A percentile compares a stretch with the other conserved stretches of the same genome.
Conservation (phyloP, 2,888 invertebrate species). For the Tholera decimalis region DNA sequence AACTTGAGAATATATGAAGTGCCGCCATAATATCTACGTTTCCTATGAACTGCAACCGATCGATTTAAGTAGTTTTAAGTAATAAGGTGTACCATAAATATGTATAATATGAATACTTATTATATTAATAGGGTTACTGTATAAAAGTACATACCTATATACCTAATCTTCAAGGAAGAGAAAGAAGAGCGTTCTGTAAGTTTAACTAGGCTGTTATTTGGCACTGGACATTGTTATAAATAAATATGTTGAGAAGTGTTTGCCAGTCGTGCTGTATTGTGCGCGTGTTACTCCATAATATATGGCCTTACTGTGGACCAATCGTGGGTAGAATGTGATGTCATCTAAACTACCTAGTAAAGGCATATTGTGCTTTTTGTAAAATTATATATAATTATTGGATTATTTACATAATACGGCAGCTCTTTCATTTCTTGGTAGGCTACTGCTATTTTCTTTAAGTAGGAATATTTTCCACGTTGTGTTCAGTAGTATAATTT, state of each 20-base stretch:
- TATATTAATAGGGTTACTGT: constrained; percentile 32
- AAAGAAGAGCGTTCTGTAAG: constrained; percentile 28
- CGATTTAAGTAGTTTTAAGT: constrained; percentile 59
- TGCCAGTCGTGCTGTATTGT: constrained; percentile 48
- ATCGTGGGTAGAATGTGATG: constrained; percentile 76
- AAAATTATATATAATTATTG: constrained; percentile 62
- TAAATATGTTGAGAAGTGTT: constrained; percentile 48
- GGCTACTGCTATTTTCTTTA: constrained; percentile 50
- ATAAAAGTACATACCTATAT: constrained; percentile 36
- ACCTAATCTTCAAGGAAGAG: constrained; percentile 28
- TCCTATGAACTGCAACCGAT: constrained; percentile 67
- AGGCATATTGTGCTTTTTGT: constrained; percentile 73
- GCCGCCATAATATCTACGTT: constrained; percentile 56
- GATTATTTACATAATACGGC: constrained; percentile 24
- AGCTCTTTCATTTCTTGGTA: constrained; percentile 39
- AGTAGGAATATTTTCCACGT: constrained; percentile 71
- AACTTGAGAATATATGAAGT: constrained; percentile 54
- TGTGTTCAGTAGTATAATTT: constrained; percentile 77
- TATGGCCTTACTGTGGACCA: constrained; percentile 88
- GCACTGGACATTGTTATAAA: constrained; percentile 24
- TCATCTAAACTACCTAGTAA: constrained; percentile 73
- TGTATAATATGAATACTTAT: constrained; percentile 37
- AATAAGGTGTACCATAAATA: constrained; percentile 50
- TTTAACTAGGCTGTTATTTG: constrained; percentile 21
- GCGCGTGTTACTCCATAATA: constrained; percentile 70